Percentiles rank a stretch among this genome's conserved stretches.
Evolutionary conservation across 2,797 vertebrate genomes (phyloP).

Genomic region (Borostomias antarcticus): DNA sequence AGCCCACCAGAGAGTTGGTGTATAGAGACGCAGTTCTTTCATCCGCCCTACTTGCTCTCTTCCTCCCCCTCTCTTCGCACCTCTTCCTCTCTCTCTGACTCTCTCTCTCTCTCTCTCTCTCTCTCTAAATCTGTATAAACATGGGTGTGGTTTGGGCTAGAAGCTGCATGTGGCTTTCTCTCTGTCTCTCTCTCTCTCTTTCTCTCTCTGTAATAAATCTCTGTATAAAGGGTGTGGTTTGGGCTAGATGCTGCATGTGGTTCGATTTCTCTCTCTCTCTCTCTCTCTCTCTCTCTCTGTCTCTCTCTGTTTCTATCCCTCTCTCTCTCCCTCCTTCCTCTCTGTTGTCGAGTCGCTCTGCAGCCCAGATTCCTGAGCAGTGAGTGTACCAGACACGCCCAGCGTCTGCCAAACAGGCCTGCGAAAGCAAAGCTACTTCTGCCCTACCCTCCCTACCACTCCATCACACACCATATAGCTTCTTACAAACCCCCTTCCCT

Average conservation of each 20-base stretch:
- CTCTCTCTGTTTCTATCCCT: slow-evolving; percentile 2
- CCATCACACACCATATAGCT: too few species aligned
- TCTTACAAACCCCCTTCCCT: background rate
- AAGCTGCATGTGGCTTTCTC: too few species aligned
- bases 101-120: background rate
- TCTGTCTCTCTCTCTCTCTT: background rate
- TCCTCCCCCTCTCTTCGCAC: slow-evolving; percentile 13
- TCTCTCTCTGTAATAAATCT: background rate
- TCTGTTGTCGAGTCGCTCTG: slow-evolving; percentile 48
- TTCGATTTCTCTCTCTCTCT: background rate
- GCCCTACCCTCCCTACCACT: slow-evolving; percentile 12
- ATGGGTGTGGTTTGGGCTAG: too few species aligned
- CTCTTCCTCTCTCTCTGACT: slow-evolving; percentile 11
- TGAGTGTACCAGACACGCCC: slow-evolving; percentile 75
- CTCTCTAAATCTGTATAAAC: background rate
- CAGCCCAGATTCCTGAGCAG: slow-evolving; percentile 74
- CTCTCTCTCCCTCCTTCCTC: slow-evolving; percentile 22
- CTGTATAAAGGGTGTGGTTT: slow-evolving; percentile 47
- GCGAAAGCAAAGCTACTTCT: slow-evolving; percentile 26
- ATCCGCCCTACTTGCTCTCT: background rate
- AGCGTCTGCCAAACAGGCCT: slow-evolving; percentile 46
- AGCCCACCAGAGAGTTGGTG: slow-evolving; percentile 9
- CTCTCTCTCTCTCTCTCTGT: background rate
- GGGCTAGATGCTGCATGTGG: slow-evolving; percentile 31
- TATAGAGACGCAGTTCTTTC: background rate